phyloP scores from a whole-genome alignment of 2,113 vertebrate species.

The Anas platyrhynchos region DNA sequence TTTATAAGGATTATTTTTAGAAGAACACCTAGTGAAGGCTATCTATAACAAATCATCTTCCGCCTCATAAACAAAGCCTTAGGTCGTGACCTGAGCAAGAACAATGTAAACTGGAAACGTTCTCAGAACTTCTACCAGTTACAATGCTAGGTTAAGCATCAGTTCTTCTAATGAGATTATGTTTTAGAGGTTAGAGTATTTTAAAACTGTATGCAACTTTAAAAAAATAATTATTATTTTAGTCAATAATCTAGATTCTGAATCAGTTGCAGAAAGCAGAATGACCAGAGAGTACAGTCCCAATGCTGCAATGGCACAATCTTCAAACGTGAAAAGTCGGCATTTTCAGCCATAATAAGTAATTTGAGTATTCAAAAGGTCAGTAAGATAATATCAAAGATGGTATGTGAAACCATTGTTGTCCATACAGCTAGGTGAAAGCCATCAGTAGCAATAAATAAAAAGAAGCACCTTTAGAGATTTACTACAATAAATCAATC shows the following conservation, averaged over 20 bases:
- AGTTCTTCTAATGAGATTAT: neutral
- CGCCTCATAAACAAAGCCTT: neutral
- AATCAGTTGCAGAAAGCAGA: neutral
- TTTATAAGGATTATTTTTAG: conserved; percentile 63
- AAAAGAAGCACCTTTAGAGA: neutral
- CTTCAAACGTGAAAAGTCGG: neutral
- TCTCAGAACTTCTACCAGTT: neutral
- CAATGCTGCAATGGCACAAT: neutral
- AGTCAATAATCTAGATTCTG: neutral
- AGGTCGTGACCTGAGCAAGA: neutral
- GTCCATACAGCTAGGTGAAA: neutral
- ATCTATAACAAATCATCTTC: conserved; percentile 55
- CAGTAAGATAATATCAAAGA: neutral
- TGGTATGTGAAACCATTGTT: neutral
- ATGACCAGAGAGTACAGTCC: neutral
- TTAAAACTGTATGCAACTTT: neutral
- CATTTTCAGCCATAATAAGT: neutral
- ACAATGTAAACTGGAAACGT: conserved; percentile 46
- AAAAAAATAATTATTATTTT: neutral
- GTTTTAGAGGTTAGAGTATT: neutral
- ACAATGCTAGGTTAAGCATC: neutral
- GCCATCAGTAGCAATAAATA: neutral
- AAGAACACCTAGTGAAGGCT: conserved; percentile 56
- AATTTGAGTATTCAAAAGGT: neutral
- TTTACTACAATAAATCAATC: neutral